A percentile compares a stretch with the other conserved stretches of the same genome.
Evolutionary conservation across 2,113 vertebrate genomes (phyloP).

Genomic region (Spea multiplicata): DNA sequence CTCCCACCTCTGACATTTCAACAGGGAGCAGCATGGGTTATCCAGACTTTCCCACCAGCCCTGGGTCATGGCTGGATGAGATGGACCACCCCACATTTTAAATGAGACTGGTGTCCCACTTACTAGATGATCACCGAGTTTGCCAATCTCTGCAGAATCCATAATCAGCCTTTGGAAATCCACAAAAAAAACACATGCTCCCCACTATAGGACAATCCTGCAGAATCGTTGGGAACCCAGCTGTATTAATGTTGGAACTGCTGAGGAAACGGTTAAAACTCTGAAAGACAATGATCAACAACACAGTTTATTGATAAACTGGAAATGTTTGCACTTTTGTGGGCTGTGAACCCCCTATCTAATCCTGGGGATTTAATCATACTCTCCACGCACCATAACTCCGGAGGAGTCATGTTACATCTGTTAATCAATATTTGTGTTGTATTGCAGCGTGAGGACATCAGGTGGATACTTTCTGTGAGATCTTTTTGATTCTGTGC

Average conservation of each 20-base stretch:
- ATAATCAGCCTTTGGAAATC: conserved; percentile 37
- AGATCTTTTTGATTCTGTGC: neutral
- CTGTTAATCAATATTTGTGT: conserved; percentile 15
- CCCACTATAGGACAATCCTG: conserved; percentile 17
- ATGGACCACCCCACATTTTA: conserved; percentile 99
- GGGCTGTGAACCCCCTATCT: conserved; percentile 30
- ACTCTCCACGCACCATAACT: conserved; percentile 6
- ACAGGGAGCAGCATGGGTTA: conserved; percentile 98
- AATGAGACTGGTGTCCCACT: conserved; percentile 44
- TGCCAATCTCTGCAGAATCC: conserved; percentile 46
- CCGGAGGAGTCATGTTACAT: conserved; percentile 21
- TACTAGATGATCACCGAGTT: conserved; percentile 32
- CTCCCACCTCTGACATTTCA: conserved; percentile 94
- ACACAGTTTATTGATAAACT: conserved; percentile 27
- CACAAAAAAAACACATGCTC: conserved; percentile 12
- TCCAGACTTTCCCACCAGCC: conserved; percentile 97
- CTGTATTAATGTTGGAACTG: conserved; percentile 8
- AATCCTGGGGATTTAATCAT: conserved; percentile 35
- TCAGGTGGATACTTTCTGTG: conserved; percentile 12
- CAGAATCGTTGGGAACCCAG: neutral
- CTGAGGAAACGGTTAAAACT: conserved; percentile 12
- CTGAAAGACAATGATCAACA: conserved; percentile 24
- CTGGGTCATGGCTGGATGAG: conserved; percentile 97
- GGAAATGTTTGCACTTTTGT: conserved; percentile 43
- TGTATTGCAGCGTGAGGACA: conserved; percentile 18